Evolutionary conservation across 2,113 vertebrate genomes (phyloP).

Genomic region (Propithecus coquereli): DNA sequence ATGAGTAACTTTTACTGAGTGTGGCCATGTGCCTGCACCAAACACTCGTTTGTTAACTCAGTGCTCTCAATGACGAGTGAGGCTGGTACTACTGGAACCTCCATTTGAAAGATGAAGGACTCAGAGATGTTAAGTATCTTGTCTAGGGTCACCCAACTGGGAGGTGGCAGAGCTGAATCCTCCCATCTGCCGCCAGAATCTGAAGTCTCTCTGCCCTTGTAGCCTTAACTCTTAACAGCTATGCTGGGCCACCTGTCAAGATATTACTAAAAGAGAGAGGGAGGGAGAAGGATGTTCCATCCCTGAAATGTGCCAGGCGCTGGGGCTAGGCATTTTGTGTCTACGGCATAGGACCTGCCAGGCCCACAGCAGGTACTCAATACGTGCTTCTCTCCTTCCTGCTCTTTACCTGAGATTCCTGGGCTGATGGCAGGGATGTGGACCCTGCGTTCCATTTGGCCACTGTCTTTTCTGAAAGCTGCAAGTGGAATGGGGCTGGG

Average conservation of each 20-base stretch:
- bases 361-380: not conserved
- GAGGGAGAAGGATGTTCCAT: not conserved
- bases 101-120: not conserved
- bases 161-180: not conserved
- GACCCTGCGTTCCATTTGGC: not conserved
- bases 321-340: not conserved
- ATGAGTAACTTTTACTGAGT: not conserved
- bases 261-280: not conserved
- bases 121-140: not conserved
- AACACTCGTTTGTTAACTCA: not conserved
- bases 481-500: not conserved
- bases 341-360: too few species aligned
- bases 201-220: not conserved
- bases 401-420: not conserved
- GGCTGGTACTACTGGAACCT: not conserved
- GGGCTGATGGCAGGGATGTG: not conserved
- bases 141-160: not conserved
- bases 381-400: not conserved
- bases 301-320: not conserved
- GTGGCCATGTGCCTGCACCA: not conserved
- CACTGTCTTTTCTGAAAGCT: not conserved
- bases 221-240: not conserved
- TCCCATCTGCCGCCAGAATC: not conserved
- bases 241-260: not conserved
- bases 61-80: not conserved